These are phyloP conservation scores for Liasis olivaceus DNA, from an alignment of 2,797 vertebrate genomes.

Conservation along the genomic window DNA sequence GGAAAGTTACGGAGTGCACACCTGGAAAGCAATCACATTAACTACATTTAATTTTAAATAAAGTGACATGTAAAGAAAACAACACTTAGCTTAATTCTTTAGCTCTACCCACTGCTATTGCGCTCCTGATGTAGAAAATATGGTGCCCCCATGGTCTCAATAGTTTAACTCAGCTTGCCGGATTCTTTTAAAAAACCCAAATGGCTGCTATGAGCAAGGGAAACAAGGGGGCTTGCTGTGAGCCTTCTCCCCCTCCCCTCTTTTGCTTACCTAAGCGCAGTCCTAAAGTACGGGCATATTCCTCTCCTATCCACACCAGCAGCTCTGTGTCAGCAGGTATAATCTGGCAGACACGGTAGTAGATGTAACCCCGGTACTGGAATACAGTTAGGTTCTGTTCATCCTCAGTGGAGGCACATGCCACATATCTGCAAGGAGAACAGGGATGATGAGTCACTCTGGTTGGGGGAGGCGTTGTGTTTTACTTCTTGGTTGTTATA, in stretches of 20 bases:
- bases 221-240: neutral
- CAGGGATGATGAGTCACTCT: neutral
- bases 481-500: neutral
- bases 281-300: slow-evolving; percentile 77
- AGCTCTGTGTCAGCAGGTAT: slow-evolving; percentile 72
- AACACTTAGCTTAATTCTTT: neutral
- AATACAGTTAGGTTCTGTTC: slow-evolving; percentile 77
- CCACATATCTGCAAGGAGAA: slow-evolving; percentile 69
- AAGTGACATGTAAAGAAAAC: too few species aligned
- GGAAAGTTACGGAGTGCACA: neutral
- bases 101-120: neutral
- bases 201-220: neutral
- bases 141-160: neutral
- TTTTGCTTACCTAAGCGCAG: slow-evolving; percentile 69
- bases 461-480: neutral
- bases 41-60: neutral
- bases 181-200: neutral
- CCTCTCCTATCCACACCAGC: slow-evolving; percentile 75
- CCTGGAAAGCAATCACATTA: neutral
- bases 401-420: slow-evolving; percentile 71
- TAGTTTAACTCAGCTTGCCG: neutral
- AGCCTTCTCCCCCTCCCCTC: too few species aligned
- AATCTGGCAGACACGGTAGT: slow-evolving; percentile 74
- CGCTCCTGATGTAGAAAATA: neutral
- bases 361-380: slow-evolving; percentile 77